Evolutionary conservation across 2,113 vertebrate species (phyloP).

Genomic region (Phalacrocorax aristotelis): DNA sequence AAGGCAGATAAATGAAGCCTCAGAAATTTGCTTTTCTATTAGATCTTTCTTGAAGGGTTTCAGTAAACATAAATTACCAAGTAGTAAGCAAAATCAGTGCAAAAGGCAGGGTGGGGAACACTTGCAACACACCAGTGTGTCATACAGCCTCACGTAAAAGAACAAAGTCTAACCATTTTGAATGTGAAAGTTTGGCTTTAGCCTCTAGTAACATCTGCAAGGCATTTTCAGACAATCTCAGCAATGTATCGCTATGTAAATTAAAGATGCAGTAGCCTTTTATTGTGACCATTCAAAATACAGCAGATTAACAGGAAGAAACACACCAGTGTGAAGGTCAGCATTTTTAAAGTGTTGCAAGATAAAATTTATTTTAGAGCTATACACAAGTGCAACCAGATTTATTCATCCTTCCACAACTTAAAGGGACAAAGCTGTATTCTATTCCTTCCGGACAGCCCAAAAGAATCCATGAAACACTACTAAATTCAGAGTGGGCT

Average conservation of each 20-base stretch:
- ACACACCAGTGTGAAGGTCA: background rate
- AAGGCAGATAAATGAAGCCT: background rate
- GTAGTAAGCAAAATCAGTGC: background rate
- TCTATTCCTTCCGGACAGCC: background rate
- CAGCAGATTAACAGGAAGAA: background rate
- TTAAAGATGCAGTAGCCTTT: slow-evolving; percentile 3
- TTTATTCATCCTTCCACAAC: background rate
- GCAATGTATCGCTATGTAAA: slow-evolving; percentile 10
- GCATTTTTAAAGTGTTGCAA: background rate
- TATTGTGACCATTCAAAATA: background rate
- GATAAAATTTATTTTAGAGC: background rate
- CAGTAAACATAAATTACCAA: background rate
- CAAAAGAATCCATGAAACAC: background rate
- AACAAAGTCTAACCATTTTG: slow-evolving; percentile 33
- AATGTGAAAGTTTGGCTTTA: slow-evolving; percentile 28
- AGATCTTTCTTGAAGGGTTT: background rate
- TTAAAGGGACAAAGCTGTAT: background rate
- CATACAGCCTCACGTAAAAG: background rate
- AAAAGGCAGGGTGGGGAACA: background rate
- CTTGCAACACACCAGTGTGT: slow-evolving; percentile 30
- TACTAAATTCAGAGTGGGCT: background rate
- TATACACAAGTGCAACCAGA: background rate
- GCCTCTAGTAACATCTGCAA: slow-evolving; percentile 60
- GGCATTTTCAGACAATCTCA: slow-evolving; percentile 55
- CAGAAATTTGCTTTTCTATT: background rate